Conservation (phyloP, 2,797 vertebrate genomes). For the Pagetopsis macropterus region DNA sequence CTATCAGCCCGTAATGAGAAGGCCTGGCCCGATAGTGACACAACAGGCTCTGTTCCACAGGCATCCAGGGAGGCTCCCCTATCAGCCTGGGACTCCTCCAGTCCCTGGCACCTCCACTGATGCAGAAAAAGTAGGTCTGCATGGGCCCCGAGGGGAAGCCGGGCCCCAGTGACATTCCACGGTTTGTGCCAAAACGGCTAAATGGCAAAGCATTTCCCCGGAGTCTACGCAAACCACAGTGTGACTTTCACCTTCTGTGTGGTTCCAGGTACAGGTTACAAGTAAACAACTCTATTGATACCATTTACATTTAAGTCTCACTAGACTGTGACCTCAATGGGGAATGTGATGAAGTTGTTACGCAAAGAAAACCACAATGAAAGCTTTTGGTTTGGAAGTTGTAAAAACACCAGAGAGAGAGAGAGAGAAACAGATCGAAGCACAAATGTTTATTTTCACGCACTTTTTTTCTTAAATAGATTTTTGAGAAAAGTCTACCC, state of each 20-base stretch:
- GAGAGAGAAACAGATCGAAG: background rate
- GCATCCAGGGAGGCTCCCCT: constrained; percentile 50
- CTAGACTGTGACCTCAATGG: constrained; percentile 25
- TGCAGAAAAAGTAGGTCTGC: constrained; percentile 72
- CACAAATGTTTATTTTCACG: background rate
- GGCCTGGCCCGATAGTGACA: constrained; percentile 42
- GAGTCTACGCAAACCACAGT: constrained; percentile 41
- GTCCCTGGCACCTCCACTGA: constrained; percentile 58
- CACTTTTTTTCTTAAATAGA: background rate
- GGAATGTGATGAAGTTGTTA: constrained; percentile 11
- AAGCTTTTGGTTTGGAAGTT: constrained; percentile 2
- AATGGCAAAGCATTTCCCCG: constrained; percentile 64
- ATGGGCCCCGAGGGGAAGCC: constrained; percentile 48
- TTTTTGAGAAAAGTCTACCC: too few relatives aligned
- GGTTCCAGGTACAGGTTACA: constrained; percentile 50
- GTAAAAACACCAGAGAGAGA: background rate
- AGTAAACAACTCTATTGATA: constrained; percentile 44
- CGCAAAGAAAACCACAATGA: constrained; percentile 2
- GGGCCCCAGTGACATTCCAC: constrained; percentile 57
- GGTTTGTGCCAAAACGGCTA: constrained; percentile 55
- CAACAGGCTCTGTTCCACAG: constrained; percentile 57
- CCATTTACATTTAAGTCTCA: constrained; percentile 8
- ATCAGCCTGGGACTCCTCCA: constrained; percentile 60
- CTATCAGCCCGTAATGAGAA: constrained; percentile 68
- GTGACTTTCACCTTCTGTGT: constrained; percentile 59